These are phyloP conservation scores for Tympanoctomys barrerae DNA, from an alignment of 2,797 vertebrate genomes.

Conservation along the genomic window DNA sequence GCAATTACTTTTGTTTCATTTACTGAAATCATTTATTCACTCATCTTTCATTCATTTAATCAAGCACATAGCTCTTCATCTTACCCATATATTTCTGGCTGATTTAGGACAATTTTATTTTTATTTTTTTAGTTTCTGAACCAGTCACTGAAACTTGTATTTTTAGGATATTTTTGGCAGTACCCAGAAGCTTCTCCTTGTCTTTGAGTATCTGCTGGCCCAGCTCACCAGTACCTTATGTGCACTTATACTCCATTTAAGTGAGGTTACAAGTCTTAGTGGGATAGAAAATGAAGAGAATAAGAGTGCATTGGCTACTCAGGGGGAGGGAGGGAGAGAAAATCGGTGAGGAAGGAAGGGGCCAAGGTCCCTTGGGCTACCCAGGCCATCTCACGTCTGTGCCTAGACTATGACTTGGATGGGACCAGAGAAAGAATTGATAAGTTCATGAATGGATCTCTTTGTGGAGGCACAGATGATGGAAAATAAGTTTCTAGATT, in stretches of 20 bases:
- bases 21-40: not conserved
- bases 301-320: not conserved
- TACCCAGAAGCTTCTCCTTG: constrained; percentile 41
- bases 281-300: not conserved
- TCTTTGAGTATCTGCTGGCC: constrained; percentile 10
- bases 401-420: not conserved
- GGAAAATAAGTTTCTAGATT: not conserved
- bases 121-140: constrained; percentile 9
- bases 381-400: not conserved
- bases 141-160: not conserved
- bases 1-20: not conserved
- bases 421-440: not conserved
- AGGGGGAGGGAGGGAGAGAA: not conserved
- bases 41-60: not conserved
- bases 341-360: not conserved
- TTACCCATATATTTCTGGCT: not conserved
- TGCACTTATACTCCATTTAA: not conserved
- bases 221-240: not conserved
- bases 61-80: not conserved
- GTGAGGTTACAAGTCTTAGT: not conserved
- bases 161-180: not conserved
- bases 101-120: constrained; percentile 1
- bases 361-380: not conserved
- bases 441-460: not conserved
- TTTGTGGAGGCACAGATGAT: not conserved